Evolutionary conservation across 37 sponge, comb jelly and placozoan species (phyloP).

Genomic region (Geodia barretti): DNA sequence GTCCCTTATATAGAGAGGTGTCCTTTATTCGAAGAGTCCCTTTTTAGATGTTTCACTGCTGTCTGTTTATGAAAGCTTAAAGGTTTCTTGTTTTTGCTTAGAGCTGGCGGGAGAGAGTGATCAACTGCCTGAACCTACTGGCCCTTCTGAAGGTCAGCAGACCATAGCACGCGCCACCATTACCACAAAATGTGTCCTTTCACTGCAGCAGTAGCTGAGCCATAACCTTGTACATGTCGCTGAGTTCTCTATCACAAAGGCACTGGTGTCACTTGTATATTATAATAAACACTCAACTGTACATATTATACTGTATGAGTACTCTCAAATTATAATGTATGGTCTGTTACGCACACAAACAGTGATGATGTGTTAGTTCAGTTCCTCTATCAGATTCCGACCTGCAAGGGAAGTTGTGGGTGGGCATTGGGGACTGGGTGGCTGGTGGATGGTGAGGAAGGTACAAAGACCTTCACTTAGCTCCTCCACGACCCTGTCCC

Average conservation of each 20-base stretch:
- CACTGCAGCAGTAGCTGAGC: background rate
- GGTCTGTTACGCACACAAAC: no score
- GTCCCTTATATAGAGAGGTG: background rate
- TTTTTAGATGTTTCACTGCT: background rate
- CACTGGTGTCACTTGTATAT: background rate
- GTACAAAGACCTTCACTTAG: no score
- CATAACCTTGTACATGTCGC: background rate
- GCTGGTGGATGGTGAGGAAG: no score
- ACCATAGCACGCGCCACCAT: no score
- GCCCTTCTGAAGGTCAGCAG: background rate
- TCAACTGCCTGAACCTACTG: background rate
- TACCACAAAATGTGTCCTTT: no score
- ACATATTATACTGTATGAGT: no score
- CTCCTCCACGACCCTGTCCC: no score
- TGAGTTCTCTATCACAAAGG: no score
- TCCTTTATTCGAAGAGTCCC: background rate
- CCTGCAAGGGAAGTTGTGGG: no score
- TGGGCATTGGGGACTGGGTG: no score
- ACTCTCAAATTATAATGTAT: no score
- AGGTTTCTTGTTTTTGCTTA: background rate
- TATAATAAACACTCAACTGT: background rate
- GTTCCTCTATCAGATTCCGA: no score
- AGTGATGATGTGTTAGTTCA: background rate
- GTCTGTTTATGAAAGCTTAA: background rate
- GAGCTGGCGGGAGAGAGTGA: slow-evolving; percentile 2